A percentile compares a stretch with the other conserved stretches of the same genome.
Conservation (phyloP, 1,140 invertebrate genomes). For the Euura lappo region DNA sequence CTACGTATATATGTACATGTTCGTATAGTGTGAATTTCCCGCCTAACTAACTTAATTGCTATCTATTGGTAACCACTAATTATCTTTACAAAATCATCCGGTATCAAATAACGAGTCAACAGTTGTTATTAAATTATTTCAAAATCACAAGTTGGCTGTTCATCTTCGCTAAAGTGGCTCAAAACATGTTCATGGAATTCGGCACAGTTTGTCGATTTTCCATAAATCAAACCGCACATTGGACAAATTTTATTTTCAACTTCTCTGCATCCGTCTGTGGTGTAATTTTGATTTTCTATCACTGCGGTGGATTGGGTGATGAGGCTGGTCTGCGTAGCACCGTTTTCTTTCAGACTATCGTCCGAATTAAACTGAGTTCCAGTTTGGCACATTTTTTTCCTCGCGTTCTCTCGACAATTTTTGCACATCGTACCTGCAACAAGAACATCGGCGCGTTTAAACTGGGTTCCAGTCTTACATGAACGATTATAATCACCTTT, state of each 20-base stretch:
- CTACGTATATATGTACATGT: too few species aligned
- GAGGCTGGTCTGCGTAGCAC: constrained; percentile 50
- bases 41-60: too few species aligned
- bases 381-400: constrained; percentile 47
- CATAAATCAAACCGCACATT: constrained; percentile 52
- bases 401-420: constrained; percentile 43
- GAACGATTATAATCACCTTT: constrained; percentile 46
- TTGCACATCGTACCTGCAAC: constrained; percentile 43
- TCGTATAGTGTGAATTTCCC: too few species aligned
- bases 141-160: constrained; percentile 35
- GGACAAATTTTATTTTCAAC: constrained; percentile 53
- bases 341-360: constrained; percentile 45
- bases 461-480: too few species aligned
- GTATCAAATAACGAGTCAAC: too few species aligned
- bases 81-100: too few species aligned
- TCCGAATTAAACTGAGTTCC: constrained; percentile 49
- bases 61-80: too few species aligned
- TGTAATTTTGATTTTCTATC: constrained; percentile 30
- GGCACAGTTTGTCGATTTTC: constrained; percentile 44
- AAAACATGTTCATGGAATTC: constrained; percentile 60
- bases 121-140: neutral
- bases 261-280: constrained; percentile 25
- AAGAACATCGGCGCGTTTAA: neutral
- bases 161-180: constrained; percentile 54
- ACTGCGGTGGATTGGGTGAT: constrained; percentile 26